Evolutionary conservation across 2,888 invertebrate species (phyloP).

Genomic region (Parnassius glacialis): DNA sequence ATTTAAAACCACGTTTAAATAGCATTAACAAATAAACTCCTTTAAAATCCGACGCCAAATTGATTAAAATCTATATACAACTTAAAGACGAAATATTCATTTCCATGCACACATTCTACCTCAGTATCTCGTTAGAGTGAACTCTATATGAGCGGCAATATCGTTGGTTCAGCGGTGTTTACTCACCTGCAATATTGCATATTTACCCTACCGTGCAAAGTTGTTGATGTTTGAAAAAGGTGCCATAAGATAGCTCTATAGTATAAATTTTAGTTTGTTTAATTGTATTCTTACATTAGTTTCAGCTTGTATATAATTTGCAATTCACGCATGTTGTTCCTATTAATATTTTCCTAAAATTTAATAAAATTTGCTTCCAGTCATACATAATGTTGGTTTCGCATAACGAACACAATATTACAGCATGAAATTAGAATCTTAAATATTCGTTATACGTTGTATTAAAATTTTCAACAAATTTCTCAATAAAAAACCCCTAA

Average conservation of each 20-base stretch:
- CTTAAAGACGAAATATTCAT: background rate
- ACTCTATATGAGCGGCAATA: slow-evolving; percentile 18
- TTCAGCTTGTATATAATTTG: slow-evolving; percentile 9
- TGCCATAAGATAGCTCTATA: slow-evolving; percentile 5
- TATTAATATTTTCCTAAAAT: slow-evolving; percentile 1
- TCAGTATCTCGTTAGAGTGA: slow-evolving; percentile 7
- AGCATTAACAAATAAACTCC: no score
- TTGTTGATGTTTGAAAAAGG: slow-evolving; percentile 18
- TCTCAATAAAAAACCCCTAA: no score
- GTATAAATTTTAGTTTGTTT: background rate
- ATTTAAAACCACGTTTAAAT: no score
- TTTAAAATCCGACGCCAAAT: no score
- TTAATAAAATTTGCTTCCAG: no score
- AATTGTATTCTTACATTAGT: slow-evolving; percentile 6
- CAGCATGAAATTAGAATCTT: no score
- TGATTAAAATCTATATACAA: no score
- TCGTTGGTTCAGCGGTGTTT: slow-evolving; percentile 22
- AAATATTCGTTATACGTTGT: no score
- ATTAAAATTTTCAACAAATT: no score
- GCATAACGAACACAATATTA: no score
- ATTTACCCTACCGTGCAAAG: slow-evolving; percentile 22
- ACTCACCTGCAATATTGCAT: slow-evolving; percentile 27
- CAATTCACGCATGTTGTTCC: background rate
- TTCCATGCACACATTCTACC: background rate
- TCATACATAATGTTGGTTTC: background rate